Conservation (phyloP, 2,888 invertebrate genomes). For the Xestia xanthographa region DNA sequence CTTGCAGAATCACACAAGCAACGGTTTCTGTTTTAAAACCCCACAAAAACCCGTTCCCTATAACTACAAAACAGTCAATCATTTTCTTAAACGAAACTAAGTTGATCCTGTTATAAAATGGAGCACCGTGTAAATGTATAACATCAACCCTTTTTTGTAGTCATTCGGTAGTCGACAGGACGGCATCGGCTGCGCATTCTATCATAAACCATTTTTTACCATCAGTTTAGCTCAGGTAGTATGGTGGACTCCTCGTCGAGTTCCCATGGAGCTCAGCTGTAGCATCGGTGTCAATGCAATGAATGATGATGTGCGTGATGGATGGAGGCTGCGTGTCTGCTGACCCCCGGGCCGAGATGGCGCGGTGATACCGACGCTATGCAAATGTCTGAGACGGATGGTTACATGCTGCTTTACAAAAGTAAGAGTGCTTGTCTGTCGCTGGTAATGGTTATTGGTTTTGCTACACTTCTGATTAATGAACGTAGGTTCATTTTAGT, state of each 20-base stretch:
- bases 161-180: constrained; percentile 23
- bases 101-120: constrained; percentile 10
- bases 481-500: not conserved
- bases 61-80: not conserved
- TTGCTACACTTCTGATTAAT: constrained; percentile 33
- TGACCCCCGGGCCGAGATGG: constrained; percentile 43
- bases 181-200: constrained; percentile 13
- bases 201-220: constrained; percentile 27
- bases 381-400: constrained; percentile 33
- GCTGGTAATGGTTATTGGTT: constrained; percentile 10
- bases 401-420: not conserved
- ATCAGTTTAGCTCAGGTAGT: constrained; percentile 51
- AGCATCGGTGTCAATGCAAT: constrained; percentile 48
- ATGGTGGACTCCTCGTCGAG: constrained; percentile 26
- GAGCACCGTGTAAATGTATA: constrained; percentile 24
- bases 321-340: constrained; percentile 47
- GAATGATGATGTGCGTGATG: constrained; percentile 55
- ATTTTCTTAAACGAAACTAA: constrained; percentile 3
- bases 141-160: constrained; percentile 37
- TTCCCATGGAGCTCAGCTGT: constrained; percentile 29
- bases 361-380: constrained; percentile 11
- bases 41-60: not conserved
- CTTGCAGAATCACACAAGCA: not conserved
- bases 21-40: not conserved
- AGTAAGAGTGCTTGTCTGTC: constrained; percentile 31